A percentile compares a stretch with the other conserved stretches of the same genome.
Conservation (phyloP, 2,113 vertebrate genomes). For the Argyrosomus japonicus region DNA sequence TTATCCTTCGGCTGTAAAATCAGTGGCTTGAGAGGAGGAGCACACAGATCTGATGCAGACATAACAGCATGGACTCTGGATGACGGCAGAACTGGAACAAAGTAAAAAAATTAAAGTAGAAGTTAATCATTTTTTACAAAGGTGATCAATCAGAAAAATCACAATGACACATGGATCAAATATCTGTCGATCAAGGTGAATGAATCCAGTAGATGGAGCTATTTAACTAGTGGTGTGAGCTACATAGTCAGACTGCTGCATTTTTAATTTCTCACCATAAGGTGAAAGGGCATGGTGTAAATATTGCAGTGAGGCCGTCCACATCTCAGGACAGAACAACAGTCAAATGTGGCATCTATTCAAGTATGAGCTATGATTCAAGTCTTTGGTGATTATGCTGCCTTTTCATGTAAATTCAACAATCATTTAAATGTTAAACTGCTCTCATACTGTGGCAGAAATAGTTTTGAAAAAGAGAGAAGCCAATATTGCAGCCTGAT, state of each 20-base stretch:
- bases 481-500: neutral
- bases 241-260: neutral
- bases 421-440: neutral
- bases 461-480: neutral
- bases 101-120: neutral
- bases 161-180: neutral
- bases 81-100: conserved; percentile 62
- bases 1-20: conserved; percentile 74
- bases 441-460: neutral
- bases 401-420: neutral
- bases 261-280: conserved; percentile 6
- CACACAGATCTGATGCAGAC: conserved; percentile 70
- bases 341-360: neutral
- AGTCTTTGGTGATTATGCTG: neutral
- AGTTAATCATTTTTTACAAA: neutral
- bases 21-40: conserved; percentile 74
- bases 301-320: neutral
- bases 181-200: neutral
- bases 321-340: neutral
- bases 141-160: neutral
- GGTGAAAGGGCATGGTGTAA: neutral
- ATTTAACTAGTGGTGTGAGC: neutral
- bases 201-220: neutral
- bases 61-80: conserved; percentile 32
- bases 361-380: neutral